These are phyloP conservation scores for Acronicta psi DNA, from an alignment of 2,888 invertebrate genomes.

Conservation along the genomic window DNA sequence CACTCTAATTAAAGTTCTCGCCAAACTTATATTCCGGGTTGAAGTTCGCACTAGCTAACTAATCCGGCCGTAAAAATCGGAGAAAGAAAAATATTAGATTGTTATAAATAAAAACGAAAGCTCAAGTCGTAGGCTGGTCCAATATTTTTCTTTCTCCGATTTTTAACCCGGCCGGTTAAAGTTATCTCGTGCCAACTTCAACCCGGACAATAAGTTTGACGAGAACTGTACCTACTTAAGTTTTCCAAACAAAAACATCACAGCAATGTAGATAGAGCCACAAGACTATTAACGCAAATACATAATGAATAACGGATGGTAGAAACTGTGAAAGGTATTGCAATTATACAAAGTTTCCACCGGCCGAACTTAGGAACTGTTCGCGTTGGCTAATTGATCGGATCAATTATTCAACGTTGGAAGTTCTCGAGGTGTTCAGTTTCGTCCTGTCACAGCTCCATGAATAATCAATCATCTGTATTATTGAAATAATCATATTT, in stretches of 20 bases:
- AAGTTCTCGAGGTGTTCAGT: conserved; percentile 66
- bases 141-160: too few relatives aligned
- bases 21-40: too few relatives aligned
- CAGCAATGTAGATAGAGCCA: conserved; percentile 37
- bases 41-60: too few relatives aligned
- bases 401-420: conserved; percentile 78
- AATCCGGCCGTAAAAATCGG: too few relatives aligned
- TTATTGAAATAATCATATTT: conserved; percentile 55
- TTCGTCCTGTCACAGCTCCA: conserved; percentile 60
- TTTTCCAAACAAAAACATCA: conserved; percentile 12
- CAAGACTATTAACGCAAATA: conserved; percentile 60
- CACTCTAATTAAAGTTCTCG: too few relatives aligned
- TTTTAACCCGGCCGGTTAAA: too few relatives aligned
- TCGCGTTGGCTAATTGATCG: conserved; percentile 76
- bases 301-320: conserved; percentile 66
- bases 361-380: conserved; percentile 66
- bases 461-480: conserved; percentile 65
- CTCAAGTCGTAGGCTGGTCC: too few relatives aligned
- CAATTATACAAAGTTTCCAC: conserved; percentile 73
- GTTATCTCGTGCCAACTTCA: too few relatives aligned
- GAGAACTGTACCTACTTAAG: not conserved
- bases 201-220: too few relatives aligned
- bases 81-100: too few relatives aligned
- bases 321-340: conserved; percentile 69
- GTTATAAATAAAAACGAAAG: too few relatives aligned